Percentiles rank a stretch among this genome's conserved stretches.
Evolutionary conservation across 2,113 vertebrate species (phyloP).

Genomic region (Sakesphorus luctuosus): DNA sequence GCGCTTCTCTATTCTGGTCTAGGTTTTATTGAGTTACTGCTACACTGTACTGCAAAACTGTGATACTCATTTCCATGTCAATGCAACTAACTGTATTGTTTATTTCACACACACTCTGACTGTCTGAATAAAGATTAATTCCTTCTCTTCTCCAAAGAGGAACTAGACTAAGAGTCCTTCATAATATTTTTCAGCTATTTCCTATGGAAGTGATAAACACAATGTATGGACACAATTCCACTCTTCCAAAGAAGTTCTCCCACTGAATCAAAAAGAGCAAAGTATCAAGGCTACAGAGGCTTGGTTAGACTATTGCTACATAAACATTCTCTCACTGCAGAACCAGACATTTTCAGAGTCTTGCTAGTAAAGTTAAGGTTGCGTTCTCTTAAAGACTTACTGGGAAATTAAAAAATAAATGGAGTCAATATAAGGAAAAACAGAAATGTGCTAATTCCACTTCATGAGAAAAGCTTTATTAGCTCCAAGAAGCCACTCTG

Average conservation of each 20-base stretch:
- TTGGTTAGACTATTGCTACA: not conserved
- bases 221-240: not conserved
- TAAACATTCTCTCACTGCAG: not conserved
- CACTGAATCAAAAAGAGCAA: not conserved
- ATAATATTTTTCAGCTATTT: not conserved
- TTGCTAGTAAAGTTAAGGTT: not conserved
- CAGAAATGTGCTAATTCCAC: not conserved
- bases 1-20: not conserved
- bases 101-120: not conserved
- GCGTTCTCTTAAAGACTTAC: not conserved
- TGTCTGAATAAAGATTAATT: not conserved
- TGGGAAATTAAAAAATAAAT: not conserved
- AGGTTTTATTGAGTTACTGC: not conserved
- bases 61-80: not conserved
- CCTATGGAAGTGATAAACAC: not conserved
- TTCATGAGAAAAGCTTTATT: not conserved
- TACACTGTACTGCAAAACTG: not conserved
- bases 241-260: not conserved
- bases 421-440: not conserved
- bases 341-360: not conserved
- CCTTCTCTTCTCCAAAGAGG: not conserved
- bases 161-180: not conserved
- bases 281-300: not conserved
- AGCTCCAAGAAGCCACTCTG: not conserved
- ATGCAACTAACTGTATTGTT: not conserved